Conservation (phyloP, 2,113 vertebrate genomes). For the western clawed frog (Xenopus tropicalis) region UCB_Xtro_10.0 CM004443.2:115119001-115119500, state of each 20-base stretch:
- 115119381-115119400: conserved; percentile 85
- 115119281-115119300: conserved; percentile 84
- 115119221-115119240: conserved; percentile 51
- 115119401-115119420: conserved; percentile 85
- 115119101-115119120: conserved; percentile 74
- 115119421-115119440: conserved; percentile 80
- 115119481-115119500: conserved; percentile 79
- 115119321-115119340: conserved; percentile 82
- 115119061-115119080: conserved; percentile 47
- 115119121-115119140: conserved; percentile 72
- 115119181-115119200: conserved; percentile 87
- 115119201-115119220: conserved; percentile 76
- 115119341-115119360: conserved; percentile 86
- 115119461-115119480: conserved; percentile 79
- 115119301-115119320: conserved; percentile 79
- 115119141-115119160: conserved; percentile 55
- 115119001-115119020: conserved; percentile 83
- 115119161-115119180: conserved; percentile 80
- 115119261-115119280: conserved; percentile 81
- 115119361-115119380: conserved; percentile 82
- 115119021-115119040: conserved; percentile 62
- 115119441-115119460: conserved; percentile 72
- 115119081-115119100: conserved; percentile 44
- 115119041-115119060: conserved; percentile 51
- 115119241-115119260: conserved; percentile 54